These are phyloP conservation scores for Ectemnius cavifrons DNA, from an alignment of 2,888 invertebrate genomes.

Conservation along the genomic window DNA sequence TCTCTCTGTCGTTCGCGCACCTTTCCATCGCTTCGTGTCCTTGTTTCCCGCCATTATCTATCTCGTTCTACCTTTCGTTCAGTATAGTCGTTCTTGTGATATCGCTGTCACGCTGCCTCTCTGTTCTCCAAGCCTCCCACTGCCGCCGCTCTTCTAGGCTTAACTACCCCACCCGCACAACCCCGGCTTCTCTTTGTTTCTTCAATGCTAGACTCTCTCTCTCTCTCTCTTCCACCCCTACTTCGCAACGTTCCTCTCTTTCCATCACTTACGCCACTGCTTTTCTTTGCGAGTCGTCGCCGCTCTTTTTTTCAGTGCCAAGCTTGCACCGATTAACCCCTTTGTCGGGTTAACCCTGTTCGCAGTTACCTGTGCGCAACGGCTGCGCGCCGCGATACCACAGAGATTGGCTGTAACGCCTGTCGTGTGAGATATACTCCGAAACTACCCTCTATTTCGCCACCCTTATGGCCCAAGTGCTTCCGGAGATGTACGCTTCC, in stretches of 20 bases:
- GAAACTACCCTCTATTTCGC: not conserved
- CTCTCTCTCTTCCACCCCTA: not conserved
- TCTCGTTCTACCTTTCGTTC: not conserved
- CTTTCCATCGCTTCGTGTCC: not conserved
- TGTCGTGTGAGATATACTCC: not conserved
- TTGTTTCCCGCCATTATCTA: not conserved
- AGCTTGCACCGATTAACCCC: not conserved
- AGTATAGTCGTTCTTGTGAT: too few species aligned
- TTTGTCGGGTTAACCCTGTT: not conserved
- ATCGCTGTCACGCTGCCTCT: not conserved
- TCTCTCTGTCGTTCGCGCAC: constrained; percentile 18
- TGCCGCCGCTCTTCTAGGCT: not conserved
- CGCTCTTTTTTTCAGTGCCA: not conserved
- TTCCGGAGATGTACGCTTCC: not conserved
- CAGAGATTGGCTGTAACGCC: too few species aligned
- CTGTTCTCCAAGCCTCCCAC: not conserved
- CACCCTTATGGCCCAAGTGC: not conserved
- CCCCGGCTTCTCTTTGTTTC: constrained; percentile 5
- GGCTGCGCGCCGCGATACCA: not conserved
- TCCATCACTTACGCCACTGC: not conserved
- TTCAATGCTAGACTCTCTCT: not conserved
- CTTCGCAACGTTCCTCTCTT: constrained; percentile 7
- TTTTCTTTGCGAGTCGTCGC: not conserved
- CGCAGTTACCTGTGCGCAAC: not conserved
- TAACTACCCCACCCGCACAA: constrained; percentile 14